phyloP scores from a whole-genome alignment of 1,140 invertebrate species.

The Capitella teleta region DNA sequence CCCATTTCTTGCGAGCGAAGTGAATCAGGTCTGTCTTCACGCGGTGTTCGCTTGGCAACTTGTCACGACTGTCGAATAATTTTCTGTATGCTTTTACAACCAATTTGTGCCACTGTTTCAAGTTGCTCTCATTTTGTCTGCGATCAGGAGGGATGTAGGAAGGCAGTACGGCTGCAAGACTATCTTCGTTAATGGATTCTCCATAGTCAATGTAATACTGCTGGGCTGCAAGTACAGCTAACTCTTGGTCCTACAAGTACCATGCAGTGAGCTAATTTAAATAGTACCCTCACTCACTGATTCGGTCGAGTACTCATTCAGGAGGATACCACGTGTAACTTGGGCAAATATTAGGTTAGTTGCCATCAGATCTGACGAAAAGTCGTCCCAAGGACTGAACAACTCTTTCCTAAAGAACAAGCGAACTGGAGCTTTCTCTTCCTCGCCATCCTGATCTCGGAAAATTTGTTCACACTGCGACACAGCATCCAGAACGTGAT shows the following conservation, averaged over 20 bases:
- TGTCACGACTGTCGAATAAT: not conserved
- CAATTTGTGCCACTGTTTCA: not conserved
- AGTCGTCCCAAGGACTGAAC: conserved; percentile 30
- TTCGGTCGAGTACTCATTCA: conserved; percentile 29
- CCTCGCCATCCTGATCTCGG: conserved; percentile 12
- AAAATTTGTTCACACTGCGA: conserved; percentile 33
- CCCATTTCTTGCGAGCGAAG: too few relatives aligned
- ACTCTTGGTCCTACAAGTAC: conserved; percentile 1
- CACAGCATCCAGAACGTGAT: conserved; percentile 32
- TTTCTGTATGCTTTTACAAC: not conserved
- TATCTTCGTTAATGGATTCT: not conserved
- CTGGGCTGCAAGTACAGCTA: not conserved
- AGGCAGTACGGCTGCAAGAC: not conserved
- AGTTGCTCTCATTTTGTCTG: not conserved
- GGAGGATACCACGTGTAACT: conserved; percentile 28
- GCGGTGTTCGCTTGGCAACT: not conserved
- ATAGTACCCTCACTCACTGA: conserved; percentile 6
- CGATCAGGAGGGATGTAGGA: not conserved
- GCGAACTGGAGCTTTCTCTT: conserved; percentile 28
- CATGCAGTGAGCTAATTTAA: not conserved
- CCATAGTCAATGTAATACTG: conserved; percentile 7
- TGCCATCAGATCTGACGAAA: conserved; percentile 16
- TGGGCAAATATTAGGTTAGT: conserved; percentile 31
- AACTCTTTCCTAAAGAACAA: conserved; percentile 32
- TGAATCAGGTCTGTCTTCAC: too few relatives aligned